These are phyloP conservation scores for Azemiops feae DNA, from an alignment of 2,113 vertebrate species.

Conservation along the genomic window DNA sequence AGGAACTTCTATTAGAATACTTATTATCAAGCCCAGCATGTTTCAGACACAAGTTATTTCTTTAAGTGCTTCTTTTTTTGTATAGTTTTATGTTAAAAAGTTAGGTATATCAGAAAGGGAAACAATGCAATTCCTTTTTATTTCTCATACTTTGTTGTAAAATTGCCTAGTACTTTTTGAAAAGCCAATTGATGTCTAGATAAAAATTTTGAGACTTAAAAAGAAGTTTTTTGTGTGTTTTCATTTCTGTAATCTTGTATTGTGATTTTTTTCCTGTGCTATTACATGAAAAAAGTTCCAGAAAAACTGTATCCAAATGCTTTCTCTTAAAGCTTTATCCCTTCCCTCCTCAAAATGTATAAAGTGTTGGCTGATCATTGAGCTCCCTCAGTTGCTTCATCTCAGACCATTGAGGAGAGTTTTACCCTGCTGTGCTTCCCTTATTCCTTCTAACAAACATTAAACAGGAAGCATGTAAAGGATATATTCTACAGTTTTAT, in stretches of 20 bases:
- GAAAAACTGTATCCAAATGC: not conserved
- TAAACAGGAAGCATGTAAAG: not conserved
- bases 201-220: not conserved
- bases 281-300: not conserved
- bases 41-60: not conserved
- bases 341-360: not conserved
- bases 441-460: not conserved
- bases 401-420: not conserved
- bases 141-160: not conserved
- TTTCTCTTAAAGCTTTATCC: not conserved
- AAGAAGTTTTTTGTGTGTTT: not conserved
- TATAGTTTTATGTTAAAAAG: not conserved
- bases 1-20: not conserved
- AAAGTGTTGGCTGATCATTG: not conserved
- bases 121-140: not conserved
- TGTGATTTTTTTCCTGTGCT: not conserved
- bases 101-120: not conserved
- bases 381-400: not conserved
- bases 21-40: not conserved
- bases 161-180: not conserved
- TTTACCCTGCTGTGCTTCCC: not conserved
- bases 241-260: not conserved
- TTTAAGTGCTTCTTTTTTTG: not conserved
- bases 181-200: not conserved
- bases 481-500: not conserved